phyloP scores from a whole-genome alignment of 2,797 vertebrate species.

The Myotis myotis region DNA sequence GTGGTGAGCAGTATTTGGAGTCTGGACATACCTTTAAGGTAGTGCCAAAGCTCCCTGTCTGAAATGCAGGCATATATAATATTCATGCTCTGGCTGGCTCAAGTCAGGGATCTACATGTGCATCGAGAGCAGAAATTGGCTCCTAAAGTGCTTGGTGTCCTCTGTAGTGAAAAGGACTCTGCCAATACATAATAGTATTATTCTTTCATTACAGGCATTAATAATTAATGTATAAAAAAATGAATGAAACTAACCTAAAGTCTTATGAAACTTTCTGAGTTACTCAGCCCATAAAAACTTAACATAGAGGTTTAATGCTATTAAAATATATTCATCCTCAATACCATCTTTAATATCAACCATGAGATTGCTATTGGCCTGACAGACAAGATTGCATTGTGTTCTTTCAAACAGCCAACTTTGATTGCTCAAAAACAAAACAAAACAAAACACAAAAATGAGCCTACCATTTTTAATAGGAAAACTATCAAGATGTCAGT shows the following conservation, averaged over 20 bases:
- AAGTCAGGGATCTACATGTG: neutral
- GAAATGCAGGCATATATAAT: neutral
- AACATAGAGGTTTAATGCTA: conserved; percentile 38
- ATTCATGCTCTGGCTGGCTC: neutral
- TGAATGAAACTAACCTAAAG: conserved; percentile 47
- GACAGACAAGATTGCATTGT: neutral
- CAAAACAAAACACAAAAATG: neutral
- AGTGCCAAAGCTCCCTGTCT: neutral
- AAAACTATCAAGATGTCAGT: neutral
- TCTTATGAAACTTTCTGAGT: conserved; percentile 37
- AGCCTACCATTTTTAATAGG: neutral
- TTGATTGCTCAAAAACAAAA: neutral
- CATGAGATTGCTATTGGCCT: conserved; percentile 31
- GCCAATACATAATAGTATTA: neutral
- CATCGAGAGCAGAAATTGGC: neutral
- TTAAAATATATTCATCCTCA: conserved; percentile 17
- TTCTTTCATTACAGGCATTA: conserved; percentile 42
- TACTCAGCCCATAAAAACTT: conserved; percentile 2
- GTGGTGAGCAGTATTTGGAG: neutral
- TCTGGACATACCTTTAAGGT: neutral
- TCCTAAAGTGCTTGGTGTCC: neutral
- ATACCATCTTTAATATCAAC: neutral
- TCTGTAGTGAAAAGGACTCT: neutral
- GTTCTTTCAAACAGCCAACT: neutral
- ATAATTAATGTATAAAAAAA: conserved; percentile 27